Evolutionary conservation across 2,888 invertebrate genomes (phyloP).

Genomic region (Torymus auratus): DNA sequence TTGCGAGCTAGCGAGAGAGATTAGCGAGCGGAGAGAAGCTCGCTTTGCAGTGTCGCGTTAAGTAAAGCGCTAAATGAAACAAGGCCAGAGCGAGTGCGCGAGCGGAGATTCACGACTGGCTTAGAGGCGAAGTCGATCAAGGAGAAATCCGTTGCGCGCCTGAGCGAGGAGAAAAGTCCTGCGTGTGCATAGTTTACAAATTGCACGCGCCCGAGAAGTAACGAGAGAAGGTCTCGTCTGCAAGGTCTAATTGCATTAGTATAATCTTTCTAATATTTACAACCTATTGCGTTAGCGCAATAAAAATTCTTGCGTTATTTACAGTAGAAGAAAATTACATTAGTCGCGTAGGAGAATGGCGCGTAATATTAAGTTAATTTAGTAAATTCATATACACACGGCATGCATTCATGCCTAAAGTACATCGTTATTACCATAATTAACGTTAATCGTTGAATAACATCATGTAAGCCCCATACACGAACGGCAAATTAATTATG

Average conservation of each 20-base stretch:
- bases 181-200: not conserved
- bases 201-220: not conserved
- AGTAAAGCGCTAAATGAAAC: slow-evolving; percentile 36
- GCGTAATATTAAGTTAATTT: no score
- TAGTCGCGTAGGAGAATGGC: no score
- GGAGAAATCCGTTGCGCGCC: not conserved
- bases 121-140: not conserved
- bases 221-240: no score
- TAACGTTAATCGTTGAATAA: slow-evolving; percentile 23
- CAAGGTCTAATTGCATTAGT: not conserved
- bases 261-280: not conserved
- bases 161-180: not conserved
- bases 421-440: slow-evolving; percentile 3
- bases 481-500: slow-evolving; percentile 16
- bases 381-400: no score
- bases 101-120: not conserved
- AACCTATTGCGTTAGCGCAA: not conserved
- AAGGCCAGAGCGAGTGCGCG: not conserved
- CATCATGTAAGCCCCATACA: not conserved
- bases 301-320: no score
- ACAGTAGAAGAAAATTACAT: no score
- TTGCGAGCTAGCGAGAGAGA: not conserved
- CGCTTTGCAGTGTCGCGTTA: not conserved
- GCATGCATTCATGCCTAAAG: no score
- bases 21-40: slow-evolving; percentile 8